Base-by-base conservation (phyloP, 2,797 vertebrate genomes). In the Falco rusticolus region DNA sequence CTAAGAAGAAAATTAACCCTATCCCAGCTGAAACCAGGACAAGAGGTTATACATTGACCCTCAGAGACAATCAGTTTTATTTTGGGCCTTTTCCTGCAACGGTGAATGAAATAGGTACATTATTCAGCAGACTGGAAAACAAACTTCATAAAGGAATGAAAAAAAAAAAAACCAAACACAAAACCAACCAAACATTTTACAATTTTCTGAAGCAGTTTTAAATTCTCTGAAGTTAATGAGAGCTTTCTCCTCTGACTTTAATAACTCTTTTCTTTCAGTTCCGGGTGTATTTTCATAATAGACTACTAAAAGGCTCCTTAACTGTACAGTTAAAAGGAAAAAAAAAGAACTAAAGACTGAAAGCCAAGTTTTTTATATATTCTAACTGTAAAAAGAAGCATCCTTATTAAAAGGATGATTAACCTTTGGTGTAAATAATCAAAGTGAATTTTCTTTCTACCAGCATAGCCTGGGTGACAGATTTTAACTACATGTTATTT, bases 171-270 rank as follows among this genome's bases (percentile, higher is more conserved):
- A 39, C 37, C 37, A 39, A 57, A 75, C 29, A 5, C 34, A 51
- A 26, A 39, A 39, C 37, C 31, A 83, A 81, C 39, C 39, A 41
- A 74, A 69, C 25, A 59, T 83, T 45, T 60, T 33, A 68, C 34
- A 47, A 65, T 93, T 90, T 90, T 93, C 66, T 94, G n/a, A 84
- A 90, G n/a, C 20, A 63, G 59, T 79, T 93, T 91, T 45, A 71
- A 68, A 83, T 70, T 9, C 24, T 93, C 64, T 84, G 59, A 90
- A 72, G 16, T 74, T 81, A 88, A 84, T 91, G 69, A 91, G 33
- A 87, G 37, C 48, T 78, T 92, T 81, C 61, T 81, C 17, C 20
- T 28, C 16, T 51, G 69, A 69, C 18, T 56, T 89, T 43, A 88
- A 77, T 75, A 56, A 31, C 61, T 63, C 13, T 77, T 94, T 91